Evolutionary conservation across 2,797 vertebrate species (phyloP), one percentile per base, ranked within the genome.

Genomic region (Carduelis carduelis): DNA sequence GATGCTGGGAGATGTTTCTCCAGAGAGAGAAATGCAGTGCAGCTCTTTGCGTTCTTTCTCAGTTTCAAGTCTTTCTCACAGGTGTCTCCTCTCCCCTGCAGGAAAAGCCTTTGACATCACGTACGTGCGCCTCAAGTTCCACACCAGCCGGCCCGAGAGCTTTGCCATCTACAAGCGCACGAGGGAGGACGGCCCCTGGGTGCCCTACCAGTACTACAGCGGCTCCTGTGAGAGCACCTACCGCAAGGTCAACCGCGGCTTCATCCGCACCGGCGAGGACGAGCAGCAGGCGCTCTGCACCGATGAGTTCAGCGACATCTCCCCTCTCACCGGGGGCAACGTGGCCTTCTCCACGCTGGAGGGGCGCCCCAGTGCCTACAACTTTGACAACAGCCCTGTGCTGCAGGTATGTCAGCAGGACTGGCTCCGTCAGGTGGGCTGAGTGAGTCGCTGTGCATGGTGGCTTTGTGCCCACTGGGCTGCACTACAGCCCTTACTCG

Each of bases 31-130:
- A 37, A 30, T 27, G 34, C 7, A 44, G 14, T 21, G 34, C 24
- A 76, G 13, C 41, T 63, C 27, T 90, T 57, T 10, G 14, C 16
- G 0, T 55, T 66, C n/a, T 37, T 59, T 82, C 39, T 34, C 21
- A 6, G 26, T 35, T 49, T 22, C 8, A 43, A 47, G 46, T 18
- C 21, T 53, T 37, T 78, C 72, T 95, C 44, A 72, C 2, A 1
- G n/a, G n/a, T 16, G 9, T 41, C 20, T 61, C 14, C n/a, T 95
- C 20, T 94, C 12, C 14, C 92, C 69, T 55, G 0, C 86, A 99
- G 99, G 99, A 37, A 99, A 99, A 82, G 93, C 99, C n/a, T 99
- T 99, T 46, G 99, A 99, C 97, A 99, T 99, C 98, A 99, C 99
- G 0, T 99, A 99, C 0, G 99, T 99, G 52, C 99, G 99, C 1